These are phyloP conservation scores for Trissolcus basalis DNA, from an alignment of 1,140 invertebrate genomes.

Conservation along the genomic window DNA sequence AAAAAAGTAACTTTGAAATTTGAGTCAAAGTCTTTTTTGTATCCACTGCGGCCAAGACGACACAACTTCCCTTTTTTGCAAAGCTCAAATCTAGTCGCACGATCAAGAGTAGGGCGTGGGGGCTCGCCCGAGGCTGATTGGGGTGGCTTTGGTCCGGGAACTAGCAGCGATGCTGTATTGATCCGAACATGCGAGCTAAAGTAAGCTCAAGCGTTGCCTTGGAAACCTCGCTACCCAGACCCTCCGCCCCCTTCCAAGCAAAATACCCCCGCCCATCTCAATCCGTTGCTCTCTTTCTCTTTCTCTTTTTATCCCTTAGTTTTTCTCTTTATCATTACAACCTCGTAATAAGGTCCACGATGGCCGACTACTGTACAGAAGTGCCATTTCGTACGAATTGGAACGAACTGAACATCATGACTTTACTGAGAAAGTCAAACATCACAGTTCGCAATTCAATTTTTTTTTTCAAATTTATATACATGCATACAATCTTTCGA, in stretches of 20 bases:
- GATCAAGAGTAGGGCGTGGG: slow-evolving; percentile 16
- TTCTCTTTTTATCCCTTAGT: slow-evolving; percentile 2
- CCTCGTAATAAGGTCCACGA: slow-evolving; percentile 59
- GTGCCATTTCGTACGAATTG: slow-evolving; percentile 51
- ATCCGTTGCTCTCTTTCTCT: slow-evolving; percentile 44
- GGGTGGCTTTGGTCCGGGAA: slow-evolving; percentile 74
- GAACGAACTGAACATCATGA: slow-evolving; percentile 30
- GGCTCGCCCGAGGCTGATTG: slow-evolving; percentile 41
- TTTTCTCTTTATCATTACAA: slow-evolving; percentile 37
- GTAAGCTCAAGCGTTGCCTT: slow-evolving; percentile 76
- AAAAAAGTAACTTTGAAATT: background rate
- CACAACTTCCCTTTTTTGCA: slow-evolving; percentile 19
- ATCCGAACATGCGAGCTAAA: slow-evolving; percentile 73
- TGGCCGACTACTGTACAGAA: slow-evolving; percentile 36
- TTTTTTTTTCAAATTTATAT: no score
- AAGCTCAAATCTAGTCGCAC: slow-evolving; percentile 31
- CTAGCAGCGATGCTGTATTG: slow-evolving; percentile 74
- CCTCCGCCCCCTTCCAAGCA: slow-evolving; percentile 59
- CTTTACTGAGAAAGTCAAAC: slow-evolving; percentile 40
- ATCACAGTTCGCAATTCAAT: background rate
- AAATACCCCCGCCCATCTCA: slow-evolving; percentile 53
- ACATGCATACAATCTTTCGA: no score
- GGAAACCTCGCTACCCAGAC: slow-evolving; percentile 76
- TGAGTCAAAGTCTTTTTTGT: no score
- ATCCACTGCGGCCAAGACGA: slow-evolving; percentile 1